Percentiles rank a stretch among this genome's conserved stretches.
Conservation (phyloP, 2,797 vertebrate genomes). For the Crocidura indochinensis region DNA sequence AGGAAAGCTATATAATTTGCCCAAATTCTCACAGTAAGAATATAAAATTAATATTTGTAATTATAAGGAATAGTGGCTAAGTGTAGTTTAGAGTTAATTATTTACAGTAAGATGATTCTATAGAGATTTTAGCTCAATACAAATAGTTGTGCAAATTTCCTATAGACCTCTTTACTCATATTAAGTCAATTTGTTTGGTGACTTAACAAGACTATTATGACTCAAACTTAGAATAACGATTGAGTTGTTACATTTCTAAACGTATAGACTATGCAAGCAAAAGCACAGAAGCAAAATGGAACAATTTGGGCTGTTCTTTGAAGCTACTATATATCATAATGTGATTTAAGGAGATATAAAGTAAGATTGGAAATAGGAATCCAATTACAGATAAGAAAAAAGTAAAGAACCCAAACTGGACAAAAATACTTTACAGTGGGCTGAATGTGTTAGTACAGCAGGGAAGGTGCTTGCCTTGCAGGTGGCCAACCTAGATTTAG, state of each 20-base stretch:
- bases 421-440: background rate
- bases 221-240: conserved; percentile 1
- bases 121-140: conserved; percentile 56
- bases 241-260: background rate
- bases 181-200: conserved; percentile 16
- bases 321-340: conserved; percentile 1
- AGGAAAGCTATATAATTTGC: conserved; percentile 29
- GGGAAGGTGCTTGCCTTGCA: no score
- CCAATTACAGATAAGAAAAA: conserved; percentile 42
- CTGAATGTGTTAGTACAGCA: no score
- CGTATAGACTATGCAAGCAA: conserved; percentile 4
- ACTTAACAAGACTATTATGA: conserved; percentile 38
- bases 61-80: background rate
- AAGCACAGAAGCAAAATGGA: conserved; percentile 1
- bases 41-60: conserved; percentile 27
- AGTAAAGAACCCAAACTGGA: conserved; percentile 39
- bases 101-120: conserved; percentile 12
- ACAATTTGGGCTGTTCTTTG: background rate
- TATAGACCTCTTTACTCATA: background rate
- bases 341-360: conserved; percentile 9
- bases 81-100: conserved; percentile 9
- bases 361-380: background rate
- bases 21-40: conserved; percentile 8
- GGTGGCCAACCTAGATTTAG: no score
- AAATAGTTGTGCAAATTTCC: conserved; percentile 50